phyloP scores from a whole-genome alignment of 2,888 invertebrate species.

The Adelognathus sp. region DNA sequence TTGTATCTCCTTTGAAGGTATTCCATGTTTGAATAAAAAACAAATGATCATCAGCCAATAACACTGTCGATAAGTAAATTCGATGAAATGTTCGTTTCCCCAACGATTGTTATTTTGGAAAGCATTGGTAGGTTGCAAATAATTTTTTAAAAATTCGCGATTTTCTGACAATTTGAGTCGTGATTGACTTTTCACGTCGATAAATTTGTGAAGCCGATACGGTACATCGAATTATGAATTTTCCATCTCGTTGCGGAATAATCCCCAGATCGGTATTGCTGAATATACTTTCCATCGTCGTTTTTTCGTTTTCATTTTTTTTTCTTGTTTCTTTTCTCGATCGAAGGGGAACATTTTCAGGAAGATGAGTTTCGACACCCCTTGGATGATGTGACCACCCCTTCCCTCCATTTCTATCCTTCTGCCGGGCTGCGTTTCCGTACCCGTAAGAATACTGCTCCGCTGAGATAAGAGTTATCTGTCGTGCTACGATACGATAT shows the following conservation, averaged over 20 bases:
- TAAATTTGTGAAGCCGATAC: background rate
- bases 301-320: background rate
- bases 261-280: slow-evolving; percentile 15
- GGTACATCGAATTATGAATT: slow-evolving; percentile 26
- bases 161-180: too few species aligned
- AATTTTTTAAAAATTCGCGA: too few species aligned
- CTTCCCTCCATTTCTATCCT: slow-evolving; percentile 6
- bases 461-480: slow-evolving; percentile 79
- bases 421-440: slow-evolving; percentile 39
- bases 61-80: too few species aligned
- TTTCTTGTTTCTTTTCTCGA: background rate
- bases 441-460: slow-evolving; percentile 76
- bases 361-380: slow-evolving; percentile 52
- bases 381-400: slow-evolving; percentile 7
- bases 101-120: too few species aligned
- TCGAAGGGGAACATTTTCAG: slow-evolving; percentile 26
- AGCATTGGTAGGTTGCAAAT: too few species aligned
- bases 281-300: background rate
- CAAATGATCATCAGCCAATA: too few species aligned
- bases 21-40: too few species aligned
- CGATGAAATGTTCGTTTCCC: too few species aligned
- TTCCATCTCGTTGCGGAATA: slow-evolving; percentile 47
- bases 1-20: too few species aligned
- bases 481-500: slow-evolving; percentile 77
- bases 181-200: background rate